Evolutionary conservation across 1,140 invertebrate genomes (phyloP).

Genomic region (Lethrus apterus): DNA sequence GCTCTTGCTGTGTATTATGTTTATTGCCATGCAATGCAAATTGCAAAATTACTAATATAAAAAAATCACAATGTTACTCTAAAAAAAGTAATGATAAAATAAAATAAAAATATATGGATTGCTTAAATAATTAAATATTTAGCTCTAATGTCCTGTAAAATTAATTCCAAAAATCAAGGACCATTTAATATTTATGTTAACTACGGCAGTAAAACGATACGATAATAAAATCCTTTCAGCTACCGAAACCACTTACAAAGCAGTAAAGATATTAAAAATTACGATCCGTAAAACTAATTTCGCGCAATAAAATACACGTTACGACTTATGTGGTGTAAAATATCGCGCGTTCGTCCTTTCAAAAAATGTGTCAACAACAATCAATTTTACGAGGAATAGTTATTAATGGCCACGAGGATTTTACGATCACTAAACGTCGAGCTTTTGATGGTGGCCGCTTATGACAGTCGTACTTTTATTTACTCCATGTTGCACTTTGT

Average conservation of each 20-base stretch:
- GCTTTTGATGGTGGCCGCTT: slow-evolving; percentile 21
- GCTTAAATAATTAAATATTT: too few relatives aligned
- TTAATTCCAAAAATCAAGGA: too few relatives aligned
- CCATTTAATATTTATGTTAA: slow-evolving; percentile 23
- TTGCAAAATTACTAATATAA: too few relatives aligned
- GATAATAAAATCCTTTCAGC: slow-evolving; percentile 21
- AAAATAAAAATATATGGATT: too few relatives aligned
- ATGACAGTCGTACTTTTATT: too few relatives aligned
- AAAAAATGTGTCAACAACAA: slow-evolving; percentile 33
- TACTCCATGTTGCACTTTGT: too few relatives aligned
- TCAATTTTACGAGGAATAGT: slow-evolving; percentile 37
- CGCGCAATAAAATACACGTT: slow-evolving; percentile 27
- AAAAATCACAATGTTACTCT: too few relatives aligned
- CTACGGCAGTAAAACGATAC: slow-evolving; percentile 21
- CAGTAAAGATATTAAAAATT: slow-evolving; percentile 31
- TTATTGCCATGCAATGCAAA: too few relatives aligned
- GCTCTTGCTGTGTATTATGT: too few relatives aligned
- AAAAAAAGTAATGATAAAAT: too few relatives aligned
- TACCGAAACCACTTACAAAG: slow-evolving; percentile 25
- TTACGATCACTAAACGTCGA: slow-evolving; percentile 36
- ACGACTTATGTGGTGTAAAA: slow-evolving; percentile 17
- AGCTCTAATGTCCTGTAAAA: too few relatives aligned
- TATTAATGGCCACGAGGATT: slow-evolving; percentile 38
- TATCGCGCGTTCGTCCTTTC: neutral
- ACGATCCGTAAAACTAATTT: slow-evolving; percentile 33